Evolutionary conservation across 2,888 invertebrate genomes (phyloP).

Genomic region (Agrochola macilenta): DNA sequence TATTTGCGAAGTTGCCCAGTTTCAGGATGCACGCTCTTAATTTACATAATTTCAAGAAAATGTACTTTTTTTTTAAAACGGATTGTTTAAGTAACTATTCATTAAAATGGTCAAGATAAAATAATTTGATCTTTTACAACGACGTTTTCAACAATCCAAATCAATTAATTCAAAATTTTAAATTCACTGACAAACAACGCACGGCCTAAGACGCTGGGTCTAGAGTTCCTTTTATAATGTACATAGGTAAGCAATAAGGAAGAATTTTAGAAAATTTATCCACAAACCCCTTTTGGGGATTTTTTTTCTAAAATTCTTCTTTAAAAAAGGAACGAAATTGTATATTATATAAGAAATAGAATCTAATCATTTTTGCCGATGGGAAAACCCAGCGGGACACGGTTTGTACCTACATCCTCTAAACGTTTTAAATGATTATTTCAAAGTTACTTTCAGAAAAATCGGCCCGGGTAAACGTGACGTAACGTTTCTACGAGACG

Average conservation of each 20-base stretch:
- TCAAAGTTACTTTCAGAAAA: neutral
- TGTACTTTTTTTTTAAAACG: neutral
- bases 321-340: neutral
- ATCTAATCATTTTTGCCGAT: neutral
- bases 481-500: conserved; percentile 11
- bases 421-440: neutral
- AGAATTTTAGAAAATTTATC: neutral
- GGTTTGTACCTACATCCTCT: neutral
- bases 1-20: no score
- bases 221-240: no score
- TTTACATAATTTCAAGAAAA: neutral
- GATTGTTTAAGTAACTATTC: neutral
- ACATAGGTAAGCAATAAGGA: no score
- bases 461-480: conserved; percentile 10
- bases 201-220: no score
- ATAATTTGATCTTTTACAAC: no score
- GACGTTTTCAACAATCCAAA: no score
- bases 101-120: neutral
- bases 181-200: no score
- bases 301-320: no score
- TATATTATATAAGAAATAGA: no score
- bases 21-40: no score
- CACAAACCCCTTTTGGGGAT: no score
- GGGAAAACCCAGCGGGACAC: neutral
- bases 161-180: no score